phyloP scores from a whole-genome alignment of 2,113 vertebrate genomes.

The Corvus moneduloides region DNA sequence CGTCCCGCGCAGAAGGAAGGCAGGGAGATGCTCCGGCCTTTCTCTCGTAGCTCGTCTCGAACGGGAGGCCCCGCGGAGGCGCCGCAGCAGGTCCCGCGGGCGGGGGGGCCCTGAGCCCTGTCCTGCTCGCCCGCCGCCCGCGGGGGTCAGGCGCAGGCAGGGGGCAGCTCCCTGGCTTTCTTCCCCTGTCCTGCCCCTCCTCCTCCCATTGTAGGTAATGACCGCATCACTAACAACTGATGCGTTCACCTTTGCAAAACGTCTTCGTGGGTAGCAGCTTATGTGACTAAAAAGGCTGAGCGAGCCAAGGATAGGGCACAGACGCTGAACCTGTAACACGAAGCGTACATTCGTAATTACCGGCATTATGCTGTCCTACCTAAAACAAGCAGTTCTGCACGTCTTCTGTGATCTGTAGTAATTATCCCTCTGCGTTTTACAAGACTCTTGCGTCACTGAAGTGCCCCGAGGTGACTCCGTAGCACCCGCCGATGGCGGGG shows the following conservation, averaged over 20 bases:
- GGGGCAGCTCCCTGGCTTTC: background rate
- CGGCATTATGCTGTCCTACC: background rate
- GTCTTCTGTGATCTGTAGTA: background rate
- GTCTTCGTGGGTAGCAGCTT: background rate
- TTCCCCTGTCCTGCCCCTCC: too few species aligned
- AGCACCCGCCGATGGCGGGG: background rate
- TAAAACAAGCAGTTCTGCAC: background rate
- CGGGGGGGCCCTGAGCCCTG: background rate
- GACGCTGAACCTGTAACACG: background rate
- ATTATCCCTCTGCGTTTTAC: background rate
- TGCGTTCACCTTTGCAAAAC: background rate
- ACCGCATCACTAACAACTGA: background rate
- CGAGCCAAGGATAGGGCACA: background rate
- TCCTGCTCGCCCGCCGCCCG: background rate
- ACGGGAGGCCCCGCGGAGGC: accelerated
- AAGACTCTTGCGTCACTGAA: background rate
- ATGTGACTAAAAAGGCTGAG: background rate
- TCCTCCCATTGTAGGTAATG: background rate
- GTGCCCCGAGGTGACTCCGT: background rate
- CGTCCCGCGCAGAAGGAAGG: accelerated
- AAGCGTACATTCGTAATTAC: background rate
- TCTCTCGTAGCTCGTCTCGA: accelerated
- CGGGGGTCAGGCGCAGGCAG: background rate
- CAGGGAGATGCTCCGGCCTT: background rate
- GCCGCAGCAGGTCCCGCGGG: background rate